Evolutionary conservation across 1,140 invertebrate species (phyloP).

Genomic region (Papilio dardanus): DNA sequence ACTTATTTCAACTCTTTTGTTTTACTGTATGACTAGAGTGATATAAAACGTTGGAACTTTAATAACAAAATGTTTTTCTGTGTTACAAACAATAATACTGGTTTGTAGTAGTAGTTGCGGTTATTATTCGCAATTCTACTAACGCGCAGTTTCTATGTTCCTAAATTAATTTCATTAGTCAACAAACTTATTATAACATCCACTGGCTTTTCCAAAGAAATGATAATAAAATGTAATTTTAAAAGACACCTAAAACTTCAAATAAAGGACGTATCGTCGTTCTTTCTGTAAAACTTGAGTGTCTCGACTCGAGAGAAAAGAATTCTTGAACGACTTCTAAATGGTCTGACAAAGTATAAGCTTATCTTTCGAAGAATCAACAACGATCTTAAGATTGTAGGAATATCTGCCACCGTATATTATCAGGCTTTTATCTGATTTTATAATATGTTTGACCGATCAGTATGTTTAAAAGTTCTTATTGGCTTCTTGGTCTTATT

Average conservation of each 20-base stretch:
- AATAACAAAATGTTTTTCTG: too few species aligned
- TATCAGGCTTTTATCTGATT: background rate
- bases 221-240: too few species aligned
- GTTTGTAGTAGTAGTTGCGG: too few species aligned
- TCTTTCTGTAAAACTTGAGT: background rate
- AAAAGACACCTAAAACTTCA: background rate
- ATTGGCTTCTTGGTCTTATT: background rate
- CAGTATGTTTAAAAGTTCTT: background rate
- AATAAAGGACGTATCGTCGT: background rate
- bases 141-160: too few species aligned
- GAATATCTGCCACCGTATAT: background rate
- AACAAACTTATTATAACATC: too few species aligned
- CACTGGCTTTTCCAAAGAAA: too few species aligned
- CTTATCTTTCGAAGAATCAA: conserved; percentile 1
- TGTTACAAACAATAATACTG: too few species aligned
- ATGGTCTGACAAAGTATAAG: background rate
- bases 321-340: background rate
- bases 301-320: background rate
- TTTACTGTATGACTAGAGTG: too few species aligned
- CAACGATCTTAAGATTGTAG: background rate
- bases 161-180: too few species aligned
- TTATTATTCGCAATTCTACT: too few species aligned
- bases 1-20: too few species aligned
- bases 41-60: too few species aligned
- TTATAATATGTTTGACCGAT: background rate